These are phyloP conservation scores for Drosophila falleni DNA, from an alignment of 2,888 invertebrate genomes.

Conservation along the genomic window DNA sequence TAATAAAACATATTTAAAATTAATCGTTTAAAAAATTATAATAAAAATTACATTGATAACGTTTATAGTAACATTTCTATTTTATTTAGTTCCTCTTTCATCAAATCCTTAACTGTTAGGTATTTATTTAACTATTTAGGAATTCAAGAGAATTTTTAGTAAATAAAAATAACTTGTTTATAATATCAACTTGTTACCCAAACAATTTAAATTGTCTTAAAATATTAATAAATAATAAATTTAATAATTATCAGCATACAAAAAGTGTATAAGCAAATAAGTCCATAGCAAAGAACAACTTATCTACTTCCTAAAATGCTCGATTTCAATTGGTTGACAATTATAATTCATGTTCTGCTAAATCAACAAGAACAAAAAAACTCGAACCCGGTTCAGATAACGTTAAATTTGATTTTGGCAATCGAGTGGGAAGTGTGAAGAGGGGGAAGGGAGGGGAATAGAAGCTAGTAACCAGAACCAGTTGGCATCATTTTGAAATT, in stretches of 20 bases:
- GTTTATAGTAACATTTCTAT: background rate
- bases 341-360: constrained; percentile 29
- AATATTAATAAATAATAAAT: background rate
- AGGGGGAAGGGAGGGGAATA: background rate
- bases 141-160: background rate
- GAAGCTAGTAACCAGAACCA: constrained; percentile 40
- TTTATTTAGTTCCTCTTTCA: background rate
- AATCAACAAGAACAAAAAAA: constrained; percentile 14
- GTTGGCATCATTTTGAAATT: constrained; percentile 49
- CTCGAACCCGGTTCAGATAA: constrained; percentile 25
- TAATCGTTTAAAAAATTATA: background rate
- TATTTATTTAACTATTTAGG: no score
- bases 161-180: background rate
- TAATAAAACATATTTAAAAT: background rate
- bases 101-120: background rate
- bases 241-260: constrained; percentile 6
- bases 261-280: background rate
- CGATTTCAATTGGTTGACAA: constrained; percentile 25
- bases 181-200: background rate
- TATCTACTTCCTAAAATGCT: constrained; percentile 28
- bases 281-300: background rate
- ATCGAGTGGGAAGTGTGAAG: constrained; percentile 1
- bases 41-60: background rate
- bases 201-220: constrained; percentile 3
- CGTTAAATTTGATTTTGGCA: constrained; percentile 29